Percentiles rank a stretch among this genome's conserved stretches.
These are phyloP conservation scores for Bacillus rossius DNA, from an alignment of 1,140 invertebrate species.

Conservation along the genomic window DNA sequence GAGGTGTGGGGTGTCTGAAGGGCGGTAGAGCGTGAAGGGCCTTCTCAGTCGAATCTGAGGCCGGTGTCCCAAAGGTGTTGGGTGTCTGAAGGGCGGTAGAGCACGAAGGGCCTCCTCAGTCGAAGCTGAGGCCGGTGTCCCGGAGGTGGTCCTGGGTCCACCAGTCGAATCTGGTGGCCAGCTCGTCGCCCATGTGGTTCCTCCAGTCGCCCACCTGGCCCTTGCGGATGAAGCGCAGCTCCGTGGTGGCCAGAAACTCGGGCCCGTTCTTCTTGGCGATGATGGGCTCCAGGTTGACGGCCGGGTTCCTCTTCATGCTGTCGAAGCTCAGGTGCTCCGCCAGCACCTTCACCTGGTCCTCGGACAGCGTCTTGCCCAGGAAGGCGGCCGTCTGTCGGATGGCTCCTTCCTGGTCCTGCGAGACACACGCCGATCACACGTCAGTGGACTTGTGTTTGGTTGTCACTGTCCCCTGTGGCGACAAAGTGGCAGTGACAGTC, in stretches of 20 bases:
- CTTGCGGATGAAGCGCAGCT: conserved; percentile 67
- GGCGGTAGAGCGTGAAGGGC: too few relatives aligned
- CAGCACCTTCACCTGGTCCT: conserved; percentile 58
- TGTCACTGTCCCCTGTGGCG: too few relatives aligned
- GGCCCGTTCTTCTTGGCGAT: conserved; percentile 47
- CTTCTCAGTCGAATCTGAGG: too few relatives aligned
- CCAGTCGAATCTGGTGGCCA: conserved; percentile 63
- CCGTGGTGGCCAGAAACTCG: conserved; percentile 43
- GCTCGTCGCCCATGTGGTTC: conserved; percentile 68
- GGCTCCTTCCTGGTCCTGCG: conserved; percentile 52
- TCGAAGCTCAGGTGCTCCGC: conserved; percentile 71
- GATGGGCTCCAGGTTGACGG: conserved; percentile 62
- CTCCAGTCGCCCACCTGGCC: conserved; percentile 81
- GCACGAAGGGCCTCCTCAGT: conserved; percentile 32
- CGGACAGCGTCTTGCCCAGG: conserved; percentile 57
- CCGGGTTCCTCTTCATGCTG: conserved; percentile 75
- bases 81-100: too few relatives aligned
- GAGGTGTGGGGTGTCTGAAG: too few relatives aligned
- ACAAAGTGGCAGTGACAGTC: too few relatives aligned
- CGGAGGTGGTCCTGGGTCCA: conserved; percentile 63
- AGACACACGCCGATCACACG: too few relatives aligned
- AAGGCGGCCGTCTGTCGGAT: conserved; percentile 67
- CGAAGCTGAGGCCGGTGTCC: conserved; percentile 56
- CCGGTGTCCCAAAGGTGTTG: too few relatives aligned
- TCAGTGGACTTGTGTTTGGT: too few relatives aligned